Evolutionary conservation across 2,113 vertebrate species (phyloP).

Genomic region (Cavia porcellus): DNA sequence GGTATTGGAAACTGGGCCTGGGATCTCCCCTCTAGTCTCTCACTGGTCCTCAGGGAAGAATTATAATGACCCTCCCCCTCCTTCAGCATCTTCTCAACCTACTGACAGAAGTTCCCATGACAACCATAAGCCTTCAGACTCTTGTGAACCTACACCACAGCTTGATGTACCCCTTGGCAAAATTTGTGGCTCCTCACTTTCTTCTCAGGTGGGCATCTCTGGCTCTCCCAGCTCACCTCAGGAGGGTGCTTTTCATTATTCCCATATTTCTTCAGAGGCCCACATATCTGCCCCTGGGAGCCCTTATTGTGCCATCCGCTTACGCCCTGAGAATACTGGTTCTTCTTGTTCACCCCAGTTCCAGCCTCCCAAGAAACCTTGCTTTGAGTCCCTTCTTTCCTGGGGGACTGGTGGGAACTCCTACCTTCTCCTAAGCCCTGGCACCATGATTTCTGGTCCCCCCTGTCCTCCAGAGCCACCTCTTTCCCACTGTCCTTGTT

Average conservation of each 20-base stretch:
- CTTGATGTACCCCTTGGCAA: constrained; percentile 51
- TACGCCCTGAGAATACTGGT: background rate
- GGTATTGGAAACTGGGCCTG: constrained; percentile 45
- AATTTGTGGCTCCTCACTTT: constrained; percentile 40
- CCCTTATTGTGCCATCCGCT: background rate
- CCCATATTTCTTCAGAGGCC: constrained; percentile 55
- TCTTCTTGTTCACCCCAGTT: constrained; percentile 48
- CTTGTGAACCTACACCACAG: constrained; percentile 65
- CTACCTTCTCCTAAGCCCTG: constrained; percentile 35
- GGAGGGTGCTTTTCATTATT: constrained; percentile 29
- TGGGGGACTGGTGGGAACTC: constrained; percentile 59
- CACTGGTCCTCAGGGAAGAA: constrained; percentile 50
- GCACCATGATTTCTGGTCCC: background rate
- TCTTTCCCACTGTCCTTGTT: constrained; percentile 32
- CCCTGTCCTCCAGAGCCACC: constrained; percentile 42
- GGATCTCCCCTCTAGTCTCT: constrained; percentile 10
- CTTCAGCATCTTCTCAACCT: constrained; percentile 34
- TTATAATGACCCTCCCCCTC: constrained; percentile 62
- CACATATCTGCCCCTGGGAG: background rate
- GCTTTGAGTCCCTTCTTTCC: constrained; percentile 56
- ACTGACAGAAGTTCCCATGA: constrained; percentile 35
- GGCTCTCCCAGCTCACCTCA: constrained; percentile 24
- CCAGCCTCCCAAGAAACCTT: constrained; percentile 56
- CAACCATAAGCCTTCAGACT: constrained; percentile 43
- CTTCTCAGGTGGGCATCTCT: constrained; percentile 14